Percentiles rank a stretch among this genome's conserved stretches.
phyloP scores from a whole-genome alignment of 2,888 invertebrate genomes.

The Caenorhabditis becei region DNA sequence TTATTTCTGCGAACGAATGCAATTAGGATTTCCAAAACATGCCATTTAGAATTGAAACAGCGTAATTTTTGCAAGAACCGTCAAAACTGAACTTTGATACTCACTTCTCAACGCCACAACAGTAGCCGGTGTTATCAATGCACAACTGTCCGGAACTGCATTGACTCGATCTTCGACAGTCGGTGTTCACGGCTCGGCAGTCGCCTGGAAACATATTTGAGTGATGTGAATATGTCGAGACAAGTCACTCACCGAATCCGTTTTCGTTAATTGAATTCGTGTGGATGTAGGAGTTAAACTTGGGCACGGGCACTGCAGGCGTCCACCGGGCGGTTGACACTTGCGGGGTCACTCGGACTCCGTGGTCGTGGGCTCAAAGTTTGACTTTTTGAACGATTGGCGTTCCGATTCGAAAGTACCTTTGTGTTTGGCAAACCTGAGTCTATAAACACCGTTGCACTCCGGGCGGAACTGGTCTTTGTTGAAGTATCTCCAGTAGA shows the following conservation, averaged over 20 bases:
- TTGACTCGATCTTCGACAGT: slow-evolving; percentile 35
- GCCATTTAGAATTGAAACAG: too few species aligned
- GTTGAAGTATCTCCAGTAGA: slow-evolving; percentile 63
- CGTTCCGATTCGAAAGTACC: slow-evolving; percentile 18
- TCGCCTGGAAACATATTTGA: slow-evolving; percentile 33
- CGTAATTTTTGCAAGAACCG: too few species aligned
- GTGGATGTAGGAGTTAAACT: slow-evolving; percentile 20
- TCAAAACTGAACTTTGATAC: too few species aligned
- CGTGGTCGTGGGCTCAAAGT: slow-evolving; percentile 35
- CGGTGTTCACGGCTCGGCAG: slow-evolving; percentile 31
- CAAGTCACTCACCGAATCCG: slow-evolving; percentile 42
- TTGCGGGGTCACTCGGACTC: slow-evolving; percentile 17
- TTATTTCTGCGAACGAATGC: too few species aligned
- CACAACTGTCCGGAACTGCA: slow-evolving; percentile 50
- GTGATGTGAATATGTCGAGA: too few species aligned
- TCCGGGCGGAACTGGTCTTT: slow-evolving; percentile 63
- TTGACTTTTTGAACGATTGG: too few species aligned
- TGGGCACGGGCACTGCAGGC: slow-evolving; percentile 22
- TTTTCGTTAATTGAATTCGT: slow-evolving; percentile 46
- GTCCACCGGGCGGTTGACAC: slow-evolving; percentile 35
- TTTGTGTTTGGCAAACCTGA: slow-evolving; percentile 60
- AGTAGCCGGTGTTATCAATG: slow-evolving; percentile 50
- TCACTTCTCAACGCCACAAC: slow-evolving; percentile 43
- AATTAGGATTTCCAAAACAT: too few species aligned
- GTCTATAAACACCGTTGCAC: slow-evolving; percentile 65